Conservation (phyloP, 2,888 invertebrate genomes). For the Selenia dentaria region DNA sequence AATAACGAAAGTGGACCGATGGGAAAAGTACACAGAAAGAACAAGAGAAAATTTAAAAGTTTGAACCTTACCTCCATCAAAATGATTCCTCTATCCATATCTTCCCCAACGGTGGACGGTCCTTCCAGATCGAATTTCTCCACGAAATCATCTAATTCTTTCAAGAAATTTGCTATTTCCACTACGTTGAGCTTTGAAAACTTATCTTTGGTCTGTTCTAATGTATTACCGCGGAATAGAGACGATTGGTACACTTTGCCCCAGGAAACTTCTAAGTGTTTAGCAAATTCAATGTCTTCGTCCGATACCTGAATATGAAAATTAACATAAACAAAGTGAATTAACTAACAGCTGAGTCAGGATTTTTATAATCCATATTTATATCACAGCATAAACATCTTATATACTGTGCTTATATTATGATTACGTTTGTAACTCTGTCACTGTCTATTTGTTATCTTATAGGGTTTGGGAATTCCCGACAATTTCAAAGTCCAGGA, state of each 20-base stretch:
- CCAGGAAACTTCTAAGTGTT: slow-evolving; percentile 88
- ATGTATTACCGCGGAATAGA: slow-evolving; percentile 87
- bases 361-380: too few relatives aligned
- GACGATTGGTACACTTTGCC: slow-evolving; percentile 87
- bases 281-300: slow-evolving; percentile 83
- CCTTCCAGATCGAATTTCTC: slow-evolving; percentile 90
- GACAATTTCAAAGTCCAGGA: too few relatives aligned
- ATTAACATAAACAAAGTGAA: too few relatives aligned
- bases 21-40: too few relatives aligned
- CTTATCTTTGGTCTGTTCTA: slow-evolving; percentile 93
- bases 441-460: too few relatives aligned
- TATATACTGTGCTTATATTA: too few relatives aligned
- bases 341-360: too few relatives aligned
- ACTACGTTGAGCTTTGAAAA: slow-evolving; percentile 92
- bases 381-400: too few relatives aligned
- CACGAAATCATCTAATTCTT: slow-evolving; percentile 87
- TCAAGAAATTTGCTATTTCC: slow-evolving; percentile 89
- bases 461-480: too few relatives aligned
- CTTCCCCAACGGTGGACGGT: slow-evolving; percentile 91
- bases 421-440: too few relatives aligned
- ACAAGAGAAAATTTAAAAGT: too few relatives aligned
- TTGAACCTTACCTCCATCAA: slow-evolving; percentile 86
- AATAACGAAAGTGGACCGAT: too few relatives aligned
- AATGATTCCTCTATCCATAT: slow-evolving; percentile 89
- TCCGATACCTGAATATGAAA: slow-evolving; percentile 62